A percentile compares a stretch with the other conserved stretches of the same genome.
Conservation (phyloP, 2,113 vertebrate genomes). For the Spea multiplicata region DNA sequence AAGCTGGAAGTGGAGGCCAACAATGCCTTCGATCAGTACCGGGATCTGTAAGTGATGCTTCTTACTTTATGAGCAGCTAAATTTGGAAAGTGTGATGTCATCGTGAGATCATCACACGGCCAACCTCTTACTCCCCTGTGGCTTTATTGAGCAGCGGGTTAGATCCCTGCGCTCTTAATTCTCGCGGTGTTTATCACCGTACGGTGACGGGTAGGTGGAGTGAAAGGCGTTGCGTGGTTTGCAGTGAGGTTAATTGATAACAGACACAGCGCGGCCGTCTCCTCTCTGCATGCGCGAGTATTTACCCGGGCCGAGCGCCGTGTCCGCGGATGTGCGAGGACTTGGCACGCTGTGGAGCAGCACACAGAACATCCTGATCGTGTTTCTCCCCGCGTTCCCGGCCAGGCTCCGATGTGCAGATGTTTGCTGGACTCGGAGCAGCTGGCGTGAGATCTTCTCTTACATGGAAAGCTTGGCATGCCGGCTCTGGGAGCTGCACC, state of each 20-base stretch:
- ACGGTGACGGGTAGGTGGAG: not conserved
- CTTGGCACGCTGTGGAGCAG: not conserved
- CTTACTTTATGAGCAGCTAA: no score
- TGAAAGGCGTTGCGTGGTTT: not conserved
- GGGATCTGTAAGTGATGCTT: slow-evolving; percentile 84
- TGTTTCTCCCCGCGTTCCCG: not conserved
- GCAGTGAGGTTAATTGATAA: no score
- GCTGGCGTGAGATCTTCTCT: slow-evolving; percentile 54
- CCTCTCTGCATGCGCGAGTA: no score
- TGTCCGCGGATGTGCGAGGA: not conserved
- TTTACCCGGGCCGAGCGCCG: not conserved
- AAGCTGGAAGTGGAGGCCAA: slow-evolving; percentile 98
- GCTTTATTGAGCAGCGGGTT: no score
- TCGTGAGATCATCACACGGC: slow-evolving; percentile 42
- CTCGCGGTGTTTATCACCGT: not conserved
- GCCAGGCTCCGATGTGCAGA: slow-evolving; percentile 53
- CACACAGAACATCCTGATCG: not conserved
- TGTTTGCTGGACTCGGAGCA: slow-evolving; percentile 56
- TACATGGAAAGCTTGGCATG: slow-evolving; percentile 59
- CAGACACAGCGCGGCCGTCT: no score
- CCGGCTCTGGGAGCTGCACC: slow-evolving; percentile 60
- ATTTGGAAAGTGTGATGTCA: slow-evolving; percentile 50
- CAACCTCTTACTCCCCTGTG: not conserved
- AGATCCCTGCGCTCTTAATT: no score
- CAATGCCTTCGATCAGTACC: slow-evolving; percentile 98